Base-by-base conservation (phyloP, 2,797 vertebrate species). In the Argyrosomus regius region DNA sequence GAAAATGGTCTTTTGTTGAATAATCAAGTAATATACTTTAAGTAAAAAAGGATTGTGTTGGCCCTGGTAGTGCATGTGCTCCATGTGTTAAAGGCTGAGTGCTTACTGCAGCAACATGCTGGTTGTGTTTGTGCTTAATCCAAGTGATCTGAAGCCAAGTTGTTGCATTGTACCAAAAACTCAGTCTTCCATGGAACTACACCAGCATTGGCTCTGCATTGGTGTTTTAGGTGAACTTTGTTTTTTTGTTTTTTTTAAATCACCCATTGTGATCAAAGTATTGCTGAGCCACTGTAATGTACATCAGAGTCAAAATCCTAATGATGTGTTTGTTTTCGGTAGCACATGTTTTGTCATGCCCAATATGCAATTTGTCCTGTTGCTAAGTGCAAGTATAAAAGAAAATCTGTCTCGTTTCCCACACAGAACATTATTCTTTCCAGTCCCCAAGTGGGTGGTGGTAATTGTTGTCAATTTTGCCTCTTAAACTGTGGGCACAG, bases 261-360 rank as follows among this genome's bases (percentile, higher is more conserved):
- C 31, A 60, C 63, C 53, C 31, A 46, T n/a, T 77, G 26, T 67
- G 56, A 71, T 77, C 69, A 71, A 70, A 71, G 79, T 65, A 52
- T 65, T 73, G 73, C 65, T 61, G 53, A 74, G 53, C 60, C n/a
- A 65, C 70, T 50, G 41, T 69, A 50, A 26, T 22, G 43, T 56
- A 49, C 53, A 77, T 69, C 46, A 81, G 53, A 78, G 54, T 89
- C 90, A 87, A 90, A 93, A 88, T 94, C 89, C 78, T 81, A 74
- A 88, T 81, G 92, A 88, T 86, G 90, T 49, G 91, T 95, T 93
- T 76, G 35, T 79, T 81, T 83, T 72, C 76, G 58, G 63, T 85
- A 73, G 65, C 41, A 41, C 72, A 77, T 80, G 72, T 87, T 90
- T 81, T 62, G 80, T 87, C 88, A 80, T 90, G 76, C 77, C 70